Evolutionary conservation across 2,113 vertebrate species (phyloP).

Genomic region (Amazona guildingii): DNA sequence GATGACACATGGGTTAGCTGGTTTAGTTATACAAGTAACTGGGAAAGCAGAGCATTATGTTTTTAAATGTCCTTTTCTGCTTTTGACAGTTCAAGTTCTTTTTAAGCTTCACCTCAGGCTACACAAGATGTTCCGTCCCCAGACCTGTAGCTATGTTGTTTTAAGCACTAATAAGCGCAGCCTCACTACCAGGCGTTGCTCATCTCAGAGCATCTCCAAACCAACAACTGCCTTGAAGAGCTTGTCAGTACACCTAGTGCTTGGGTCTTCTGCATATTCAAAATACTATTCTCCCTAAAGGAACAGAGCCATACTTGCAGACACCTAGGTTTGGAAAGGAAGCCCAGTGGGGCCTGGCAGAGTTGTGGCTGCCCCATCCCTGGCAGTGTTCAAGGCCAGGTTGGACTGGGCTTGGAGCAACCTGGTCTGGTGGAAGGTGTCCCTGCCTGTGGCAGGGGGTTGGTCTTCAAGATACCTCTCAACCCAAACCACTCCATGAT

Average conservation of each 20-base stretch:
- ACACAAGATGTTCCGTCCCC: background rate
- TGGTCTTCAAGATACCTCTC: background rate
- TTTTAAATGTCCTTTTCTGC: background rate
- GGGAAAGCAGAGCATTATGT: background rate
- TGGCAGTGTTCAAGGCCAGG: background rate
- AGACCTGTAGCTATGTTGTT: background rate
- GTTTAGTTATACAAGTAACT: background rate
- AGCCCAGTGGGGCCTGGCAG: rapidly evolving
- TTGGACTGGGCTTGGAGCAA: background rate
- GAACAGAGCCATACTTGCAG: background rate
- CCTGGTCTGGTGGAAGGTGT: background rate
- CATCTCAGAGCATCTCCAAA: slow-evolving; percentile 67
- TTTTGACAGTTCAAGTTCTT: background rate
- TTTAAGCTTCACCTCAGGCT: background rate
- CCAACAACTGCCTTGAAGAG: slow-evolving; percentile 68
- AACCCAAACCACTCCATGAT: background rate
- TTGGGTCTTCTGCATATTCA: slow-evolving; percentile 60
- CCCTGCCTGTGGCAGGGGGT: rapidly evolving
- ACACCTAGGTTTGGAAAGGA: background rate
- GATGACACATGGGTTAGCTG: background rate
- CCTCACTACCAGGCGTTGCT: slow-evolving; percentile 66
- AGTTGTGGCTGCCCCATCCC: background rate
- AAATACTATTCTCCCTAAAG: slow-evolving; percentile 62
- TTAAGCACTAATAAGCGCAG: rapidly evolving
- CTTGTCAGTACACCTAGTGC: slow-evolving; percentile 49